These are phyloP conservation scores for Herminia tarsipennalis DNA, from an alignment of 2,888 invertebrate genomes.

Conservation along the genomic window DNA sequence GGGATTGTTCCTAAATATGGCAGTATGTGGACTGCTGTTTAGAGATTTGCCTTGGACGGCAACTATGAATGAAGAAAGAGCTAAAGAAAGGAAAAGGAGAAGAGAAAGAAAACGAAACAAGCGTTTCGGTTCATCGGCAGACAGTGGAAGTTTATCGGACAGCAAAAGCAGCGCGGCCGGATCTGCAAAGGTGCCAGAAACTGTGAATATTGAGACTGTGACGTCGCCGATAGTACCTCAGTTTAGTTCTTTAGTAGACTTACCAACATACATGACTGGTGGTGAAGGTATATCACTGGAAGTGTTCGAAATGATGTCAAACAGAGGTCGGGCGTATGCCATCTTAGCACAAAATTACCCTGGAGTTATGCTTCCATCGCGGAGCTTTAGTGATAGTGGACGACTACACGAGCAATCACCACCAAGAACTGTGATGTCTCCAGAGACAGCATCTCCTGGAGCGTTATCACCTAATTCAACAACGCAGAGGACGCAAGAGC, in stretches of 20 bases:
- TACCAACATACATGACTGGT: conserved; percentile 93
- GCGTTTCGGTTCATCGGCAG: conserved; percentile 87
- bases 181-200: conserved; percentile 74
- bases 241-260: conserved; percentile 92
- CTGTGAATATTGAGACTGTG: conserved; percentile 68
- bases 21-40: conserved; percentile 93
- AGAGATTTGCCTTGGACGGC: conserved; percentile 87
- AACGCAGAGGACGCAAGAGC: conserved; percentile 46
- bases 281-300: conserved; percentile 92
- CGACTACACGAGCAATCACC: conserved; percentile 74
- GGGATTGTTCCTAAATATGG: conserved; percentile 92
- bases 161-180: conserved; percentile 88
- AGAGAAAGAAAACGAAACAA: conserved; percentile 85
- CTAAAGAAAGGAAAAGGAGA: conserved; percentile 86
- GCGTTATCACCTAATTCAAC: conserved; percentile 59
- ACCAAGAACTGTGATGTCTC: conserved; percentile 65
- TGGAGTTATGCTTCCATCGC: conserved; percentile 88
- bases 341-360: conserved; percentile 91
- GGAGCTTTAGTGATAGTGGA: conserved; percentile 89
- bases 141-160: conserved; percentile 87
- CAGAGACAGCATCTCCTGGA: conserved; percentile 56
- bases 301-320: conserved; percentile 90
- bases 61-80: conserved; percentile 86
- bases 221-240: conserved; percentile 78
- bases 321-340: conserved; percentile 89